Evolutionary conservation across 30 jellyfish, hydroid and myxozoan species (phyloP), one percentile per base, ranked within the genome.

Genomic region (Nemopilema nomurai): DNA sequence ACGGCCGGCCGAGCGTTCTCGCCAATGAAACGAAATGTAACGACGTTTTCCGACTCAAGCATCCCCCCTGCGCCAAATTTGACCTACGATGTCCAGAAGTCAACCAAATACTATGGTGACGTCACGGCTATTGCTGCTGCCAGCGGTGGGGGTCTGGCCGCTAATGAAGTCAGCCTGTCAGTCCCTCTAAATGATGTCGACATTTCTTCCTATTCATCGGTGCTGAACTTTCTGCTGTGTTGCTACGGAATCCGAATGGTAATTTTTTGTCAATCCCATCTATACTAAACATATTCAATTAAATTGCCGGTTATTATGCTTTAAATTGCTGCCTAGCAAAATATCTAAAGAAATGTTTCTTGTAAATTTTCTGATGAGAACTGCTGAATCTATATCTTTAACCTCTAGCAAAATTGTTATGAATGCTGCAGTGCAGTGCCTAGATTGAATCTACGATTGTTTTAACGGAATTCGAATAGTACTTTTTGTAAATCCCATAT

Each of bases 241-340:
- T 77, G 89, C 79, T 90, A 79, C 51, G 91, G 84, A 25, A 90
- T 90, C 33, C 83, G 71, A 25, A 67, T 90, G 97, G 97, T 90
- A 83, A 32, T 88, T 65, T 32, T 18, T 22, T 27, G 3, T 41
- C 6, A 1, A 1, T 21, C 79, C 28, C 6, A 9, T 19, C 18
- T 1, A 3, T 28, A 1, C 9, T 9, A 30, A 28, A 72, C 80
- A 69, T n/a, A n/a, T n/a, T n/a, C n/a, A n/a, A n/a, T n/a, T n/a
- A n/a, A n/a, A n/a, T n/a, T n/a, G n/a, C n/a, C n/a, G n/a, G n/a
- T n/a, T n/a, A n/a, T n/a, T n/a, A n/a, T n/a, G n/a, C n/a, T n/a
- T n/a, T n/a, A n/a, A n/a, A n/a, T n/a, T n/a, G n/a, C n/a, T n/a
- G n/a, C n/a, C n/a, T n/a, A n/a, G n/a, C n/a, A n/a, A n/a, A n/a